Conservation (phyloP, 2,888 invertebrate species). For the Morpho helenor region DNA sequence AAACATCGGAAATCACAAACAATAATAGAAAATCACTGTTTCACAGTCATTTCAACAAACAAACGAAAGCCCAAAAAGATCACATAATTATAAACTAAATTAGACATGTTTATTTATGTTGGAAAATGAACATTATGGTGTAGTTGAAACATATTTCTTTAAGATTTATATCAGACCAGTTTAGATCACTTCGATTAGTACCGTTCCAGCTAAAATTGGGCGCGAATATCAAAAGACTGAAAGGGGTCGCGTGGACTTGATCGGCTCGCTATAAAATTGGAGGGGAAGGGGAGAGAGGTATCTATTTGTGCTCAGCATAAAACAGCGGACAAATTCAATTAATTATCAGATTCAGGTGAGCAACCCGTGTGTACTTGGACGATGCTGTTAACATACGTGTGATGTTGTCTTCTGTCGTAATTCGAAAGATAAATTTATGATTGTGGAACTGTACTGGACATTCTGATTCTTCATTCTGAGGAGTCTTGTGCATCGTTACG, state of each 20-base stretch:
- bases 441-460: too few species aligned
- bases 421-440: conserved; percentile 32
- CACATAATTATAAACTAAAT: conserved; percentile 8
- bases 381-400: conserved; percentile 48
- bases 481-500: too few species aligned
- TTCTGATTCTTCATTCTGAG: too few species aligned
- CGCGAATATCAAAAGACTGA: conserved; percentile 78
- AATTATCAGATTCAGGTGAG: conserved; percentile 79
- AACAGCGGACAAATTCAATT: conserved; percentile 76
- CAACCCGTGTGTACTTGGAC: conserved; percentile 64
- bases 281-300: conserved; percentile 43
- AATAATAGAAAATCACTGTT: conserved; percentile 30
- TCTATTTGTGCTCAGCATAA: conserved; percentile 76
- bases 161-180: conserved; percentile 12
- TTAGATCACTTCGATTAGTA: conserved; percentile 56
- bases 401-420: conserved; percentile 43
- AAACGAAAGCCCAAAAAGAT: too few species aligned
- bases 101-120: conserved; percentile 26
- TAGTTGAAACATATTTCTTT: too few species aligned
- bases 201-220: conserved; percentile 76
- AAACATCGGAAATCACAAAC: conserved; percentile 33
- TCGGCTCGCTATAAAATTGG: conserved; percentile 40
- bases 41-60: conserved; percentile 21
- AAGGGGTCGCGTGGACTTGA: conserved; percentile 56
- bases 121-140: too few species aligned